Base-by-base conservation (phyloP, 2,888 invertebrate genomes). In the Nephrocerus scutellatus region DNA sequence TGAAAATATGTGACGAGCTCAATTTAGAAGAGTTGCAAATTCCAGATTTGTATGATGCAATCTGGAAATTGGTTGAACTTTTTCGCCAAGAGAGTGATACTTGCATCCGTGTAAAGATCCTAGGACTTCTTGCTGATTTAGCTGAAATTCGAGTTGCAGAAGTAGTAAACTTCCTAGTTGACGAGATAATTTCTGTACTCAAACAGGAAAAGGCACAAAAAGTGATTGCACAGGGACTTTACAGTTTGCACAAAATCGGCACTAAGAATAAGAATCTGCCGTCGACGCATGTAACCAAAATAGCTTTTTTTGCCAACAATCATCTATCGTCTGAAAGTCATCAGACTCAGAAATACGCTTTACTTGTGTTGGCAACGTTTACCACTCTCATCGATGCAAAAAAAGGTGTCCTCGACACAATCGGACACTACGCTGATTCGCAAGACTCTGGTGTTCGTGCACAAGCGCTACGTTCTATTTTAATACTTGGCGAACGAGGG, bases 361-460 rank as follows among this genome's bases (percentile, higher is more conserved):
- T 69, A 35, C 48, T 62, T 19, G 49, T 62, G 6, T 50, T 69
- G 3, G 64, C 66, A 1, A 59, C 63, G 0, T 57, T 62, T 30
- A 60, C 62, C 4, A 56, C 60, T 9, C 48, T 62, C n/a, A 66
- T 71, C 1, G 77, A 80, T 47, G 74, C 77, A 19, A 75, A 79
- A 53, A 68, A 64, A 14, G 72, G 74, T 26, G 75, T 80, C 44
- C 72, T 85, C 7, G 77, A 79, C 54, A 72, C 91, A 36, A 75
- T 95, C n/a, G 81, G 82, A 15, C 82, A 84, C 49, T 92, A 89
- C 66, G 85, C 88, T 29, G 80, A 86, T 64, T 80, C 84, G 20
- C 77, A 88, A 70, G 95, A 95, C 73, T 88, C 93, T 0, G 75
- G 93, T 56, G 93, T 95, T 6, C 74, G 95, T 23, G 84, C 88